phyloP scores from a whole-genome alignment of 2,113 vertebrate genomes.

The Asarcornis scutulata region DNA sequence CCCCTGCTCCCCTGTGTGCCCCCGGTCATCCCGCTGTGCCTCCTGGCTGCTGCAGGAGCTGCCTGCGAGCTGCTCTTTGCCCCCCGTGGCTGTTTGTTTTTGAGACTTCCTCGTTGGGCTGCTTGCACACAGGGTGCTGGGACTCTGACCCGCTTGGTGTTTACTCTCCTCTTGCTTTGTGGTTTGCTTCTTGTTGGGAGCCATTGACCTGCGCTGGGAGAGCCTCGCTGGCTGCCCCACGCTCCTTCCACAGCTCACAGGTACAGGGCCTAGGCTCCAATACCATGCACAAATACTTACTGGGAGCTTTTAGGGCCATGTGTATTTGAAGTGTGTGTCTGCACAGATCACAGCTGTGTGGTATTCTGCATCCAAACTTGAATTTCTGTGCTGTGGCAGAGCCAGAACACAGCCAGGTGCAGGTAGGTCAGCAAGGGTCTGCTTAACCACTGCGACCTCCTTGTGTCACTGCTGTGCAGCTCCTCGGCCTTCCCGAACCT shows the following conservation, averaged over 20 bases:
- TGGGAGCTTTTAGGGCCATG: background rate
- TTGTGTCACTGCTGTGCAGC: accelerated
- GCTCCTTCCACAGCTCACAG: too few relatives aligned
- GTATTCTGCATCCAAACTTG: background rate
- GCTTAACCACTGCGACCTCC: background rate
- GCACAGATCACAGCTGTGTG: background rate
- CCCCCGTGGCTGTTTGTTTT: accelerated
- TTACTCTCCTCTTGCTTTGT: background rate
- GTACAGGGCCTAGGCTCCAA: background rate
- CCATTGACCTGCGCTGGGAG: background rate
- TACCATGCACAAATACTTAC: accelerated
- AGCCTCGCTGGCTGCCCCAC: background rate
- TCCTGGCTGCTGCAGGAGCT: background rate
- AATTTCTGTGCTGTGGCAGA: accelerated
- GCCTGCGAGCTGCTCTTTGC: background rate
- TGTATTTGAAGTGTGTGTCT: accelerated
- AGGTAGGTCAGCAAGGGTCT: background rate
- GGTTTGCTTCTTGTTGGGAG: background rate
- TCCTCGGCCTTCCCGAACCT: background rate
- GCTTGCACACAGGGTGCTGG: accelerated
- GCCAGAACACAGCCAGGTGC: background rate
- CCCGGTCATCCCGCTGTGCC: background rate
- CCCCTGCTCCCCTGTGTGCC: accelerated
- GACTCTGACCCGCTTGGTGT: background rate
- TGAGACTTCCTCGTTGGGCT: background rate